Base-by-base conservation (phyloP, 2,797 vertebrate species). In the Sebastes glaucus region DNA sequence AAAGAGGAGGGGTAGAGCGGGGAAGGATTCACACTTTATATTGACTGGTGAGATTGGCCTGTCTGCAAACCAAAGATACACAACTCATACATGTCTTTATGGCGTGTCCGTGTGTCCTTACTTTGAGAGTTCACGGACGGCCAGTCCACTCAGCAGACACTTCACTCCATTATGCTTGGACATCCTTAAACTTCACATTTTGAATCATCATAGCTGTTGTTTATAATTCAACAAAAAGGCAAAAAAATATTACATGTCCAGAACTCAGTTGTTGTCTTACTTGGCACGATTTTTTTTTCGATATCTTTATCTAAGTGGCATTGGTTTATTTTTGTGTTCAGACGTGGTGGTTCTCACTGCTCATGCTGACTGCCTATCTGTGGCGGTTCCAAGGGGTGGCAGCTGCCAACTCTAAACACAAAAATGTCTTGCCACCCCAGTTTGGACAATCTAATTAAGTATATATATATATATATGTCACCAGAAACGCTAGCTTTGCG, bases 51-150 rank as follows among this genome's bases (percentile, higher is more conserved):
- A 62, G 56, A 70, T 7, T 67, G 52, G 28, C 18, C 13, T 32
- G 73, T 87, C 53, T 80, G 27, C 35, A 77, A 66, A 55, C 22
- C 25, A 69, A 80, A 66, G 61, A 86, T 61, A 42, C 57, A 11
- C 20, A 52, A 52, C 1, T 3, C 4, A 13, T 70, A 7, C 30
- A 46, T 80, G 72, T 60, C 18, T 57, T 60, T 8, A 46, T 23
- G 10, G 55, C 7, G 5, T 61, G 4, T 56, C 18, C 59, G 14
- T 18, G 22, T 27, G 30, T 78, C 62, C 22, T 49, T 49, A 49
- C 46, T 49, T 49, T 70, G 52, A 68, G 23, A 67, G 32, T 60
- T 22, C 16, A 49, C 68, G 14, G 7, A 56, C 5, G 6, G 20
- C 11, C 22, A 53, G 52, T 53, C 52, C 28, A 16, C 32, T 56